phyloP scores from a whole-genome alignment of 2,113 vertebrate species.

The Callopanchax toddi region DNA sequence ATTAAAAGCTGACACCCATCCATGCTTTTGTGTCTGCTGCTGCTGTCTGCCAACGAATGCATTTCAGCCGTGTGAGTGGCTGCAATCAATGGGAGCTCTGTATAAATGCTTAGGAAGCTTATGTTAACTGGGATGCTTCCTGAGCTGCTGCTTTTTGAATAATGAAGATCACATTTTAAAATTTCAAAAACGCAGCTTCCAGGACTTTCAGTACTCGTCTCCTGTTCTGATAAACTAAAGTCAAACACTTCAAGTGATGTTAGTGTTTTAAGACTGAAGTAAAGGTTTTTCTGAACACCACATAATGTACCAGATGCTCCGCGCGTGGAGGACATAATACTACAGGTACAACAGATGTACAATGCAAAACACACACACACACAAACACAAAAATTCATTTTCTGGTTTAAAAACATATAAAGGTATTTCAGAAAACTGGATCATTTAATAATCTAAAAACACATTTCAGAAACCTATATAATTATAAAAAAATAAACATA shows the following conservation, averaged over 20 bases:
- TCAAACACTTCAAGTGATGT: not conserved
- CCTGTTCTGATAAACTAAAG: constrained; percentile 16
- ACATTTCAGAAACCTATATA: not conserved
- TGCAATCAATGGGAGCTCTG: constrained; percentile 66
- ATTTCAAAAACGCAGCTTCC: constrained; percentile 39
- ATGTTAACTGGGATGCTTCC: constrained; percentile 36
- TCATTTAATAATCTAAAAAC: too few species aligned
- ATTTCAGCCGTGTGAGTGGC: constrained; percentile 76
- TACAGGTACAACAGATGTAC: too few species aligned
- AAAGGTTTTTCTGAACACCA: not conserved
- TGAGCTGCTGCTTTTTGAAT: constrained; percentile 10
- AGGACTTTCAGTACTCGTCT: constrained; percentile 15
- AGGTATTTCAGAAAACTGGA: too few species aligned
- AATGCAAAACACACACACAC: too few species aligned
- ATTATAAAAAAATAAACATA: too few species aligned
- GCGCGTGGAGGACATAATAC: too few species aligned
- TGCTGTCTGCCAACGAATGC: constrained; percentile 80
- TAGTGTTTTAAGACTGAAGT: not conserved
- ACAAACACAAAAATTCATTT: too few species aligned
- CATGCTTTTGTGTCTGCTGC: constrained; percentile 79
- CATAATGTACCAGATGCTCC: too few species aligned
- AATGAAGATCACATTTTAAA: constrained; percentile 34
- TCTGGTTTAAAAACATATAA: too few species aligned
- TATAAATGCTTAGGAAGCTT: constrained; percentile 65
- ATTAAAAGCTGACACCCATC: constrained; percentile 98